A percentile compares a stretch with the other conserved stretches of the same genome.
Conservation (phyloP, 2,797 vertebrate genomes). For the Atherinosoma microstoma region DNA sequence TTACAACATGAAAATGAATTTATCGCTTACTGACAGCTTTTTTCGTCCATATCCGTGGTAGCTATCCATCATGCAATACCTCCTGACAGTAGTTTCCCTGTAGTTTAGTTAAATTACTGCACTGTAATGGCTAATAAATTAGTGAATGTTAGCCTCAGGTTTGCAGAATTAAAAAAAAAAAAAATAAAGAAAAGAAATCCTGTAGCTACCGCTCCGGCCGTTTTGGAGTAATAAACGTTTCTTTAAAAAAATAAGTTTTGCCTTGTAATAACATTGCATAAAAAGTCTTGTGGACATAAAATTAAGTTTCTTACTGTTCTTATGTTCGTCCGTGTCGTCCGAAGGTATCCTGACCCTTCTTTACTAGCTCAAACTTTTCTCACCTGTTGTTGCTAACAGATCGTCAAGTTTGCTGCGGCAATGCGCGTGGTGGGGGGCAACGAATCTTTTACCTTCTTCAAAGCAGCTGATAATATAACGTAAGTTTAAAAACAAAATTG, state of each 20-base stretch:
- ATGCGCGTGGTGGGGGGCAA: background rate
- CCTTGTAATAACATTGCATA: accelerated
- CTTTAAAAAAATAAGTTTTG: background rate
- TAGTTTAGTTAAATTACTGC: no score
- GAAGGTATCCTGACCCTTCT: background rate
- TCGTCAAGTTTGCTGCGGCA: background rate
- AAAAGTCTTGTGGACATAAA: background rate
- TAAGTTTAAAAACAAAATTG: background rate
- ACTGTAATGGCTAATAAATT: no score
- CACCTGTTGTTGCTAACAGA: background rate
- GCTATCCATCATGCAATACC: no score
- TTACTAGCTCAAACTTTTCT: background rate
- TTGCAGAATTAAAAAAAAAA: no score
- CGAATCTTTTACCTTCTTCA: background rate
- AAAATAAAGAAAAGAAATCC: no score
- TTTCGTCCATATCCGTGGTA: no score
- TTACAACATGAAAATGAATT: no score
- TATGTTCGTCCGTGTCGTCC: background rate
- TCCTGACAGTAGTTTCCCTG: no score
- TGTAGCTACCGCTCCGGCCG: no score
- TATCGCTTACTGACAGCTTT: background rate
- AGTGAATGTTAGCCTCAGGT: no score
- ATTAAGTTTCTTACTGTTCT: background rate
- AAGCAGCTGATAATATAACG: background rate
- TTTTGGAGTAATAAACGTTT: background rate